Evolutionary conservation across 1,140 invertebrate species (phyloP), one percentile per base, ranked within the genome.

Genomic region (Pseudachorutes palmiensis): DNA sequence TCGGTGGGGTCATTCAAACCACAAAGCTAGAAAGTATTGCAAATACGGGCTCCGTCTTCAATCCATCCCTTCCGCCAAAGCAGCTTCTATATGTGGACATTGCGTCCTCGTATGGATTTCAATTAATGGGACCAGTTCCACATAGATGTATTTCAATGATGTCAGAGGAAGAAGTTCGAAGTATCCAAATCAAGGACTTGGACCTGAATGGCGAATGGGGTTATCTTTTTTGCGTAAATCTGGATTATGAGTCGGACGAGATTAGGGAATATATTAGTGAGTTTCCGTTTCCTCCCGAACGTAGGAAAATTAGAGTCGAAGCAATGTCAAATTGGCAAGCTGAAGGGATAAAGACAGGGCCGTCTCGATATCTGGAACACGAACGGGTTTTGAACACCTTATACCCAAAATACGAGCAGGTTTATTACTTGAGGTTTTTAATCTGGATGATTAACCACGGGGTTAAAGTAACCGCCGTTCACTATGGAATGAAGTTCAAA

Each of bases 381-480:
- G 51, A 55, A 55, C 9, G 51, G 24, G 51, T 55, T 5, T 12
- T 55, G 12, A 14, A 14, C 9, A 55, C 51, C 5, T 24, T 55
- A 24, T 55, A 16, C 24, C 3, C 9, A 16, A 55, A 55, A 26
- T 5, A 55, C 9, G 24, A 55, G 24, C 14, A 26, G 5, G 51
- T 55, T 24, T 55, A 55, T 55, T 55, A 55, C 24, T 55, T 5
- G 14, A 55, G 24, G 24, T 55, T 55, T 55, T 26, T 55, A 55
- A 26, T 55, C 24, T 55, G 51, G 51, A 55, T 55, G 51, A 9
- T 55, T 14, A 55, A 55, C 12, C 51, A 55, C 51, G 51, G 51
- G 51, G 51, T 22, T 24, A 12, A 5, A 16, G 24, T 55, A 16
- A 55, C 51, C 12, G 9, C 9, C 12, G 5, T 14, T 5, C 24